A percentile compares a stretch with the other conserved stretches of the same genome.
phyloP scores from a whole-genome alignment of 2,797 vertebrate species.

The Phoeniculus purpureus region DNA sequence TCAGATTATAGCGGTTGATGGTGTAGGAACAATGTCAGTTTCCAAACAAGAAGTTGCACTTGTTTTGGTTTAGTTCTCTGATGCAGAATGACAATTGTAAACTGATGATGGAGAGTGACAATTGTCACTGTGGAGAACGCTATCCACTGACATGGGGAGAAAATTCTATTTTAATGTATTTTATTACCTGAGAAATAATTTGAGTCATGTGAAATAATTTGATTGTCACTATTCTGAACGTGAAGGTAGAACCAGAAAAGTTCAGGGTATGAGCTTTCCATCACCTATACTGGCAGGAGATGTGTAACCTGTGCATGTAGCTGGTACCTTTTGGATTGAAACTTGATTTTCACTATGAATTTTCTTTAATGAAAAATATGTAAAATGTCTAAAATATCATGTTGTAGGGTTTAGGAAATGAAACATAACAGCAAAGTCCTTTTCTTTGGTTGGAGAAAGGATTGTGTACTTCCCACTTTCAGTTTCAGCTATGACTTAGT shows the following conservation, averaged over 20 bases:
- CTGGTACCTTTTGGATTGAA: not conserved
- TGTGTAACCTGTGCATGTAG: rapidly evolving
- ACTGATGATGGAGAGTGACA: too few relatives aligned
- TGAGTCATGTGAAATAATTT: not conserved
- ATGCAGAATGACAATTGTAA: not conserved
- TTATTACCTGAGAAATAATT: not conserved
- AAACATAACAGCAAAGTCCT: not conserved
- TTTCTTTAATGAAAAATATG: not conserved
- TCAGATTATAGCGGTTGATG: not conserved
- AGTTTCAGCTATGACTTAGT: not conserved
- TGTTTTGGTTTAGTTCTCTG: not conserved
- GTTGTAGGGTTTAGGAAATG: not conserved
- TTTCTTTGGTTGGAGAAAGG: not conserved
- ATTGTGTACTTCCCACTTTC: not conserved
- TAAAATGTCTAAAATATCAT: not conserved
- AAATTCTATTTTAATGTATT: not conserved
- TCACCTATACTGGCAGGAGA: not conserved
- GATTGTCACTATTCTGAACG: not conserved
- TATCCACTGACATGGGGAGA: not conserved
- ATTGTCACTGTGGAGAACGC: not conserved
- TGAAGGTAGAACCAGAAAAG: not conserved
- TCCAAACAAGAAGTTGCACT: too few relatives aligned
- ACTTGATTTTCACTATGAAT: not conserved
- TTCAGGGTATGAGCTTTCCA: not conserved
- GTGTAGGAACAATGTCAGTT: not conserved